phyloP scores from a whole-genome alignment of 2,797 vertebrate genomes.

The Hemitrygon akajei region DNA sequence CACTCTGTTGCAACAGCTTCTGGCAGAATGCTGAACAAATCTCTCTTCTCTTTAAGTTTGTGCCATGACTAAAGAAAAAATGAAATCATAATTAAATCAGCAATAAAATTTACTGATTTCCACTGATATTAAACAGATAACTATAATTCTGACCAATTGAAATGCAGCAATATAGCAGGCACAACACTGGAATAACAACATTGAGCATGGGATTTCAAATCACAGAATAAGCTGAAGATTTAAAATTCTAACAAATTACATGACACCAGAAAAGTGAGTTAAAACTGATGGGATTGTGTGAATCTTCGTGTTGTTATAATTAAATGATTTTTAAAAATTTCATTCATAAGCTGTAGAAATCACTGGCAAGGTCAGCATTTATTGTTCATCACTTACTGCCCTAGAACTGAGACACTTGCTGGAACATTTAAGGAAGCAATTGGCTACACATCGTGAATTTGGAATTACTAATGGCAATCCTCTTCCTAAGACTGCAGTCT shows the following conservation, averaged over 20 bases:
- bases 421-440: no score
- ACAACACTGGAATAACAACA: background rate
- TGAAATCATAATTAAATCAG: constrained; percentile 42
- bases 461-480: no score
- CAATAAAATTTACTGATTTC: background rate
- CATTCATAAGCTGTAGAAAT: no score
- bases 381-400: no score
- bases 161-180: background rate
- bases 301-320: background rate
- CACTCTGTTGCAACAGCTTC: constrained; percentile 54
- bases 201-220: background rate
- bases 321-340: no score
- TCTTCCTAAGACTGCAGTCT: no score
- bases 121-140: constrained; percentile 1
- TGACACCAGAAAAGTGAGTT: background rate
- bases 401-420: no score
- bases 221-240: background rate
- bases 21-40: constrained; percentile 79
- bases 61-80: constrained; percentile 66
- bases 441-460: no score
- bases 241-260: background rate
- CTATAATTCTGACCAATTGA: background rate
- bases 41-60: constrained; percentile 63
- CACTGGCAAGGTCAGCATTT: no score
- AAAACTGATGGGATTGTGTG: background rate